Base-by-base conservation (phyloP, 2,888 invertebrate species). In the Vesta saturnalis region DNA sequence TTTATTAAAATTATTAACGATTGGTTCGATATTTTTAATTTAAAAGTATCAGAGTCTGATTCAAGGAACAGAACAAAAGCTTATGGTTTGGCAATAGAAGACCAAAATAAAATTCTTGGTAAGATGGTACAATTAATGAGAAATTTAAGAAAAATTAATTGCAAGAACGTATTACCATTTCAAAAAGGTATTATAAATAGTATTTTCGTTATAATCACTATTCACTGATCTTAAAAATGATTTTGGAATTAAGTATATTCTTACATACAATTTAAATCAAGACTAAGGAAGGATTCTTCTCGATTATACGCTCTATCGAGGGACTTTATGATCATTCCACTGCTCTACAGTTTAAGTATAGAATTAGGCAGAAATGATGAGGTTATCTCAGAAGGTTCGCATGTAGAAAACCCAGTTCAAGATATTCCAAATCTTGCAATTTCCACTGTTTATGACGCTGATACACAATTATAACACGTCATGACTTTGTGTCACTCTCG, bases 291-390 rank as follows among this genome's bases (percentile, higher is more conserved):
- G 68, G 66, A 10, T 64, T 73, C 47, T 73, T 73, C 65, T 70
- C 71, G 6, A 67, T 74, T 35, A 70, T 71, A 16, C 43, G 72
- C 46, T 35, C 66, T 56, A 73, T 71, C 63, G 74, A 71, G 12
- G 73, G 71, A 39, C 22, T 74, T 15, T 30, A 74, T 59, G 71
- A 74, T 47, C 73, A 74, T 55, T 73, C 72, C 19, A 70, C 18
- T 55, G 59, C 69, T 3, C 52, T 72, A n/a, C 69, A 73, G 65
- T 74, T 74, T 57, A 74, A 72, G 58, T 74, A 74, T 60, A 16
- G 72, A 65, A 1, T 64, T 70, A 58, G 71, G 65, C 2, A 54
- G 56, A 60, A 72, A 72, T 70, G 70, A 64, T 46, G 64, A 73
- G 68, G 64, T 72, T 47, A 73, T 72, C 10, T 73, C 74, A 15